Evolutionary conservation across 2,888 invertebrate species (phyloP), one percentile per base, ranked within the genome.

Genomic region (Ctena decussata): DNA sequence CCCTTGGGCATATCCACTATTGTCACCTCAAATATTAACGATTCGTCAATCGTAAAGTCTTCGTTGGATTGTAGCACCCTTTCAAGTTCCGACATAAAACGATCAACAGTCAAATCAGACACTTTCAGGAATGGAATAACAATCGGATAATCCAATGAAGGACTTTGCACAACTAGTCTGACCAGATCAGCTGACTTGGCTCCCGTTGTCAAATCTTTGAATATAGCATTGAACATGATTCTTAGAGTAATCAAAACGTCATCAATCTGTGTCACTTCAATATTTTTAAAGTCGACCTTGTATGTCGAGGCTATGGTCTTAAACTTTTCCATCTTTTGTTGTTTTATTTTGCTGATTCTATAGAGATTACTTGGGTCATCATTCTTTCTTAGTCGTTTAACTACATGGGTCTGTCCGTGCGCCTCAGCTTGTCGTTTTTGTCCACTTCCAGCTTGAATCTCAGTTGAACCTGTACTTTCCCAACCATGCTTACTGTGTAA

Each of bases 31-130:
- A 74, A 12, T 5, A 8, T 18, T 3, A 74, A 27, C 6, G 46
- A 15, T 18, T 32, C 49, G 27, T 74, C 74, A 30, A 74, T 8
- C 6, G 46, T 46, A 49, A 74, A 74, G 3, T 74, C 18, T 49
- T 74, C 74, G 24, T 74, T 21, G 2, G 74, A 74, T 27, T 74
- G 74, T 74, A 74, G 35, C 18, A 74, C 74, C 15, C 74, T 27
- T 30, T 74, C 74, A n/a, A 74, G 12, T 30, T 74, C 74, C 6
- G 74, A n/a, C 49, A 74, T 21, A 35, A 74, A 21, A 6, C 46
- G 44, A 27, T 74, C 74, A 15, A 27, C 30, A 12, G 74, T 74
- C 49, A 74, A 35, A 30, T 6, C 15, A 30, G 32, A 21, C 18
- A 6, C 1, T 41, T 32, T 44, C 46, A 24, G 8, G 21, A 76